Base-by-base conservation (phyloP, 2,888 invertebrate species). In the Rhodophaea formosa region DNA sequence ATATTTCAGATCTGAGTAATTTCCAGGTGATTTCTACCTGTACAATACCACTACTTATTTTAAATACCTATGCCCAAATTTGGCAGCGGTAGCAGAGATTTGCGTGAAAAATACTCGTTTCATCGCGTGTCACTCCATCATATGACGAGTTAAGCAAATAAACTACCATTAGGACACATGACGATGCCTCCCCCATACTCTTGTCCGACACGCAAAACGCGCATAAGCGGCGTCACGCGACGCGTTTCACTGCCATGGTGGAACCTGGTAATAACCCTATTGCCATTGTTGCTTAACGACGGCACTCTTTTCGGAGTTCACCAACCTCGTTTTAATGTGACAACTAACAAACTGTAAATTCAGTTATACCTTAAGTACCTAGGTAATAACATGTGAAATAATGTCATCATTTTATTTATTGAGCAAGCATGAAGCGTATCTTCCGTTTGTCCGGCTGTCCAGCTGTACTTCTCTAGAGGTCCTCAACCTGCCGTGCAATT, bases 201-300 rank as follows among this genome's bases (percentile, higher is more conserved):
- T 45, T 52, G 15, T 45, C 35, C 45, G 7, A 49, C 56, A 56
- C 56, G 56, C 56, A 42, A 56, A 49, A 10, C 1, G 43, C 49
- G 29, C 56, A 56, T 56, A 56, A 49, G 39, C 55, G 14, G 14
- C 47, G 42, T 52, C 52, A 35, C 49, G 29, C 15, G 29, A 53
- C 30, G 23, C 32, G 42, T 45, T 47, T 54, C 42, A 49, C 32
- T 46, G 56, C 23, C 47, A 49, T 42, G 56, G 56, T 12, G 49
- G 47, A 46, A 43, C 43, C 8, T 16, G 32, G 46, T 47, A n/a
- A 51, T 35, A 56, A 56, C 42, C 59, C 53, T 35, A 47, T 30
- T 49, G 52, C 53, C 49, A 44, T 51, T 43, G 51, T 57, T 57
- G 15, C 54, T 15, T 62, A 39, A 30, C 35, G 44, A 52, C 46